A percentile compares a stretch with the other conserved stretches of the same genome.
phyloP scores from a whole-genome alignment of 2,888 invertebrate species.

The Megastigmus dorsalis region DNA sequence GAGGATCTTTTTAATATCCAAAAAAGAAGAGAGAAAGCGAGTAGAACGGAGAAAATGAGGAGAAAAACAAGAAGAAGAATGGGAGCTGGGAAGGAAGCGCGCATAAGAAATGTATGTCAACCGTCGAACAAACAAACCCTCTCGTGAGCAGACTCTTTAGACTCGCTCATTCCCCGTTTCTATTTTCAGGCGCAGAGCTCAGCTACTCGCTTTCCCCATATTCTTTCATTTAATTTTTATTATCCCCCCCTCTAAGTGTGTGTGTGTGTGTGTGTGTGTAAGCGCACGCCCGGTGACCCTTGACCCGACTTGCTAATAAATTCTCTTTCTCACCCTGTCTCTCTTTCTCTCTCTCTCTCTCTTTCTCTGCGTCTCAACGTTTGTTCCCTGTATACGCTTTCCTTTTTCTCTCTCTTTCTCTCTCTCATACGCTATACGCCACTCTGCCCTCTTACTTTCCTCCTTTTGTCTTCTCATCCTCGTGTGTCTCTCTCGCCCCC shows the following conservation, averaged over 20 bases:
- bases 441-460: neutral
- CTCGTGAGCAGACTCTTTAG: neutral
- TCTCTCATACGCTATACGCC: too few relatives aligned
- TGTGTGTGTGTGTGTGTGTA: neutral
- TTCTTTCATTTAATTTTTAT: slow-evolving; percentile 36
- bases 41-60: too few relatives aligned
- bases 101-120: slow-evolving; percentile 23
- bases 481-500: neutral
- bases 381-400: too few relatives aligned
- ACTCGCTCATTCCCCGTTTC: slow-evolving; percentile 9
- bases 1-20: neutral
- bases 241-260: neutral
- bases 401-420: neutral
- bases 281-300: neutral
- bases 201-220: neutral
- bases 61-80: neutral
- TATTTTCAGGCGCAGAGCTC: neutral
- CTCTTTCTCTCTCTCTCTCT: neutral
- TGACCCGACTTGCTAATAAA: slow-evolving; percentile 35
- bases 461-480: neutral
- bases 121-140: slow-evolving; percentile 19
- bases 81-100: neutral
- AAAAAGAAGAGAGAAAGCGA: neutral
- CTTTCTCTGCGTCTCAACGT: neutral
- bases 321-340: slow-evolving; percentile 16